Evolutionary conservation across 2,113 vertebrate species (phyloP), one percentile per base, ranked within the genome.

Genomic region (Elephantulus edwardii): DNA sequence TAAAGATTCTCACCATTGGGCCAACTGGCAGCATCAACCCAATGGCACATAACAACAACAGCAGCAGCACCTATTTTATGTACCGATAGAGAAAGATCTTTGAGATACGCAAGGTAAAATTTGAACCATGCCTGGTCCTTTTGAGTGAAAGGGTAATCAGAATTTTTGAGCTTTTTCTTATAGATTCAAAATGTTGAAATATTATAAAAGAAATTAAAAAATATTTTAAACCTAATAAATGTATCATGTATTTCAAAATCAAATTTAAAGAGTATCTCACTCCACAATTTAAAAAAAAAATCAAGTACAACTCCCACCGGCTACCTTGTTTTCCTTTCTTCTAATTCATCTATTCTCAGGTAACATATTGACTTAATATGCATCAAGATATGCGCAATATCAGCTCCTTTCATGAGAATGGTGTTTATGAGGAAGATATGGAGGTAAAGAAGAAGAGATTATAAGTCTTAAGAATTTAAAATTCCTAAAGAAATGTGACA

Each of bases 51-150:
- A n/a, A n/a, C n/a, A n/a, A n/a, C n/a, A n/a, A n/a, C n/a, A n/a
- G n/a, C n/a, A n/a, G n/a, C n/a, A n/a, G n/a, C n/a, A n/a, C n/a
- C n/a, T n/a, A n/a, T 82, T 33, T 64, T 52, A 40, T 42, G 6
- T 17, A 56, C n/a, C 72, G 46, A 72, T 42, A 72, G 89, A 87
- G 42, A 72, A 92, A 89, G 42, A 35, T 30, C 33, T 77, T 88
- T 56, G 78, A 85, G 70, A 24, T n/a, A n/a, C n/a, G n/a, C n/a
- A 13, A 64, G 35, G 2, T 35, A 64, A 90, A 88, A 83, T 52
- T 8, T 66, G 28, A 72, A 72, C 1, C 30, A 1, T 30, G 1
- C 20, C 33, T 44, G 17, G 11, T 40, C 10, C 26, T 79, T 76
- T 66, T 3, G 28, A 77, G 44, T 22, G 68, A 85, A 91, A 84